Percentiles rank a stretch among this genome's conserved stretches.
phyloP scores from a whole-genome alignment of 1,140 invertebrate genomes.

The Muscidifurax raptorellus region DNA sequence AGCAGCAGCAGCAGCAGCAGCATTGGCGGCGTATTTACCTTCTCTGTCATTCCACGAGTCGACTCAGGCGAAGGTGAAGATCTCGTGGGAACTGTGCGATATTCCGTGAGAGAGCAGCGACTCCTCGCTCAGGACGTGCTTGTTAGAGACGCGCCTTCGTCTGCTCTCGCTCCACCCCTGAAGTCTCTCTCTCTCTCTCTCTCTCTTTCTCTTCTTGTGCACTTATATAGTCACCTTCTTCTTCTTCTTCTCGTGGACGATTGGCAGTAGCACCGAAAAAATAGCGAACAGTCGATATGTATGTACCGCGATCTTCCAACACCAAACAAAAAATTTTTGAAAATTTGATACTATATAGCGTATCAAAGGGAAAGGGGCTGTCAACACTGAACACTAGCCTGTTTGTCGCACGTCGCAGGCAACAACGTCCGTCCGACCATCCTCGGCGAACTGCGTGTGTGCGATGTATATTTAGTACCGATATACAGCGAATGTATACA shows the following conservation, averaged over 20 bases:
- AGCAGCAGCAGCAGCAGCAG: no score
- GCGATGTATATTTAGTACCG: no score
- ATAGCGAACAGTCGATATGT: no score
- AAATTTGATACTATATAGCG: no score
- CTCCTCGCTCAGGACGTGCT: slow-evolving; percentile 14
- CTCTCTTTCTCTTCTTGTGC: background rate
- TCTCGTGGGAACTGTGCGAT: slow-evolving; percentile 30
- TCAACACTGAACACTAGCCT: slow-evolving; percentile 17
- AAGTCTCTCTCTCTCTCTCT: background rate
- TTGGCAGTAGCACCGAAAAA: background rate
- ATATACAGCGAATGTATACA: no score
- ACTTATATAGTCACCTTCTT: slow-evolving; percentile 21
- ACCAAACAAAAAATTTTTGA: background rate
- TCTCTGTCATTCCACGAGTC: slow-evolving; percentile 71
- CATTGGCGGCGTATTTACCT: slow-evolving; percentile 63
- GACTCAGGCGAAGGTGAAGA: slow-evolving; percentile 45
- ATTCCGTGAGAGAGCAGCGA: slow-evolving; percentile 9
- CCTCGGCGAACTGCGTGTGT: background rate
- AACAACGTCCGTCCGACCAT: background rate
- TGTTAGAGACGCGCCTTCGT: slow-evolving; percentile 14
- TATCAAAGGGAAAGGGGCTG: background rate
- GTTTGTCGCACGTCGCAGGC: background rate
- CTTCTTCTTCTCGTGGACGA: background rate
- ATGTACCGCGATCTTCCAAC: background rate
- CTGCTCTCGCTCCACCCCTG: background rate